Evolutionary conservation across 1,140 invertebrate species (phyloP).

Genomic region (Mya arenaria): DNA sequence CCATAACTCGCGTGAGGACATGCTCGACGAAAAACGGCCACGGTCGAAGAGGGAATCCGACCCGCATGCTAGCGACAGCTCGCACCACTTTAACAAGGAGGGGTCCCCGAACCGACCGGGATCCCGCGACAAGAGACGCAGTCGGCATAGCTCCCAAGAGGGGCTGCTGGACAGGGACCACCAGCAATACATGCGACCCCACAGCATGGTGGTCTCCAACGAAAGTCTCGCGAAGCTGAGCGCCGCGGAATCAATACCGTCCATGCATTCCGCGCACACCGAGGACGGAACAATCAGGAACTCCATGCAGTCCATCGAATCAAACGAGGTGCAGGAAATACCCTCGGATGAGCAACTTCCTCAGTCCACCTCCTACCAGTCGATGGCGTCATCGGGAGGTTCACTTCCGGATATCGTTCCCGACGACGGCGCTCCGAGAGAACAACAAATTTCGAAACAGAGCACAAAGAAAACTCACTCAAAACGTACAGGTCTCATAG

Average conservation of each 20-base stretch:
- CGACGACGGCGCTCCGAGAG: slow-evolving; percentile 35
- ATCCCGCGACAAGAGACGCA: slow-evolving; percentile 55
- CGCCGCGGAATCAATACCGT: slow-evolving; percentile 60
- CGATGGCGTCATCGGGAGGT: slow-evolving; percentile 53
- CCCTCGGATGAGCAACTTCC: slow-evolving; percentile 41
- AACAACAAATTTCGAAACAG: slow-evolving; percentile 49
- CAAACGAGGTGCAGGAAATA: slow-evolving; percentile 61
- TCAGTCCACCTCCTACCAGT: slow-evolving; percentile 63
- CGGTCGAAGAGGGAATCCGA: slow-evolving; percentile 63
- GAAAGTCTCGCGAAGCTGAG: slow-evolving; percentile 67
- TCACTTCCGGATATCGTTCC: slow-evolving; percentile 74
- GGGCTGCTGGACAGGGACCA: slow-evolving; percentile 69
- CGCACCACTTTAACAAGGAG: slow-evolving; percentile 73
- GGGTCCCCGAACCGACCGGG: slow-evolving; percentile 72
- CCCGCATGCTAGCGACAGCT: slow-evolving; percentile 68
- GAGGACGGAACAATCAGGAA: slow-evolving; percentile 62
- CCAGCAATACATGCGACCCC: slow-evolving; percentile 60
- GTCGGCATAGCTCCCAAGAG: slow-evolving; percentile 69
- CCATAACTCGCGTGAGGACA: slow-evolving; percentile 72
- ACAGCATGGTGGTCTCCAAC: slow-evolving; percentile 68
- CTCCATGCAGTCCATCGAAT: slow-evolving; percentile 59
- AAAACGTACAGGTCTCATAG: slow-evolving; percentile 68
- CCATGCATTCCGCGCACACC: slow-evolving; percentile 64
- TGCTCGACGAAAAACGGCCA: slow-evolving; percentile 69
- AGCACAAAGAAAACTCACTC: slow-evolving; percentile 51